Conservation (phyloP, 2,113 vertebrate genomes). For the Passer montanus region DNA sequence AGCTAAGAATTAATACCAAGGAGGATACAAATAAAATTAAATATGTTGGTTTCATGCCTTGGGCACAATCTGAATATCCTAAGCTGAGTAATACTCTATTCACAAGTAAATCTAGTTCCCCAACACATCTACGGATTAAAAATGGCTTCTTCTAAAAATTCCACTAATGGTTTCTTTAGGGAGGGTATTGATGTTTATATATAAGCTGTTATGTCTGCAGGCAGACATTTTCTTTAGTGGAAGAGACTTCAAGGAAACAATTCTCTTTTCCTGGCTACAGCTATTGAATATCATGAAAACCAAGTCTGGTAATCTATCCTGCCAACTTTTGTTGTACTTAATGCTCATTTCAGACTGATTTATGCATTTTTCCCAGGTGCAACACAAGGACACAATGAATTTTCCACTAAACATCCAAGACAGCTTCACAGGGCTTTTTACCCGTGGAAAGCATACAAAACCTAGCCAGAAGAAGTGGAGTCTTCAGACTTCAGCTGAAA, state of each 20-base stretch:
- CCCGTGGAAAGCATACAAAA: background rate
- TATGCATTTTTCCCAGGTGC: background rate
- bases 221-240: background rate
- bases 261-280: background rate
- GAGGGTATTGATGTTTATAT: background rate
- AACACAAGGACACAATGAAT: background rate
- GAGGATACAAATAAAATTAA: background rate
- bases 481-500: background rate
- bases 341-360: background rate
- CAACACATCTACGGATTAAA: fast-evolving
- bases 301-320: background rate
- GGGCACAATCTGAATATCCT: background rate
- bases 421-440: background rate
- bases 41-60: background rate
- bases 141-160: background rate
- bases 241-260: background rate
- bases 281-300: background rate
- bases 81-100: background rate
- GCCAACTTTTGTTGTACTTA: background rate
- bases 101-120: background rate
- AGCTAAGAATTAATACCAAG: background rate
- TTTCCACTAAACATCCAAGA: background rate
- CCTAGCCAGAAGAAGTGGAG: background rate
- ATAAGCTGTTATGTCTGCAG: background rate
- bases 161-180: background rate